phyloP scores from a whole-genome alignment of 2,888 invertebrate species.

The Cryptus viduatorius region DNA sequence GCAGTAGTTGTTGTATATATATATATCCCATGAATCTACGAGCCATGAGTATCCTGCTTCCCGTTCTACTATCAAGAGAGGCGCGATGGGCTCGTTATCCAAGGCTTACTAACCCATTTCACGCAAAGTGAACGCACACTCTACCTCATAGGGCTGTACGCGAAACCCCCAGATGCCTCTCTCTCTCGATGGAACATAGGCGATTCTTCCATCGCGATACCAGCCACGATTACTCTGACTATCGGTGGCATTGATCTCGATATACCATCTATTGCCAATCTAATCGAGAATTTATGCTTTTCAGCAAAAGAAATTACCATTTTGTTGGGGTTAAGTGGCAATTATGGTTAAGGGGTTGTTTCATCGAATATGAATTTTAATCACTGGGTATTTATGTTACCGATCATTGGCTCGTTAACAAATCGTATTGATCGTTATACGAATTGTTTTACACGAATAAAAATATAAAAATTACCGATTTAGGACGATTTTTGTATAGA shows the following conservation, averaged over 20 bases:
- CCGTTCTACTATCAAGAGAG: conserved; percentile 44
- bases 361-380: conserved; percentile 10
- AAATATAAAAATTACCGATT: too few relatives aligned
- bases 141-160: conserved; percentile 17
- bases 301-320: conserved; percentile 10
- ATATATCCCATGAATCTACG: conserved; percentile 55
- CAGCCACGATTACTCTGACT: conserved; percentile 21
- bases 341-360: conserved; percentile 47
- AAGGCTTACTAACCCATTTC: conserved; percentile 71
- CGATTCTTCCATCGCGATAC: conserved; percentile 10
- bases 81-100: conserved; percentile 67
- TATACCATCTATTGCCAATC: conserved; percentile 57
- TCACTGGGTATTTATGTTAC: too few relatives aligned
- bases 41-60: conserved; percentile 49
- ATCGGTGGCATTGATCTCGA: background rate
- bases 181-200: conserved; percentile 6
- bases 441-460: too few relatives aligned
- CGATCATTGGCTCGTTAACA: too few relatives aligned
- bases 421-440: too few relatives aligned
- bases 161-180: conserved; percentile 27
- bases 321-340: background rate
- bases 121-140: conserved; percentile 64
- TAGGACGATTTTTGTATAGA: too few relatives aligned
- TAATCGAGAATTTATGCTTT: conserved; percentile 23
- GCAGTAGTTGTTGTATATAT: background rate